Conservation (phyloP, 2,113 vertebrate genomes). For the Planiliza haematocheilus region DNA sequence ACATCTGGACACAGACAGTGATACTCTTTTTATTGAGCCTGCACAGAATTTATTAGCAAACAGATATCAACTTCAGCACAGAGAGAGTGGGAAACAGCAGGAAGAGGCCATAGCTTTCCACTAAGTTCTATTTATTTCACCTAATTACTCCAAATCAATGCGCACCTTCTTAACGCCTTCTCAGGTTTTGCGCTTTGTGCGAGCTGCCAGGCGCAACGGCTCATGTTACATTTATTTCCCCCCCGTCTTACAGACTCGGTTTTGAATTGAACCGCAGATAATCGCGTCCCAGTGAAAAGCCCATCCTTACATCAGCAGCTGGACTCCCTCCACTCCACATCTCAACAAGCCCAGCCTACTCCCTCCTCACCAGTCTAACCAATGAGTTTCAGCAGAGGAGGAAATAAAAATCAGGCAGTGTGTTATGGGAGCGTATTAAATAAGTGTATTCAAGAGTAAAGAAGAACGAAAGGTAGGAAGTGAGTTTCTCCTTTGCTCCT, state of each 20-base stretch:
- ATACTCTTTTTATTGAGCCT: background rate
- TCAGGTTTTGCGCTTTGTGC: constrained; percentile 3
- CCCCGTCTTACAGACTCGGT: constrained; percentile 13
- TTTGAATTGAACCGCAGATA: constrained; percentile 23
- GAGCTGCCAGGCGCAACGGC: constrained; percentile 1
- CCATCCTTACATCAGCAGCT: constrained; percentile 63
- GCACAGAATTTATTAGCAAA: constrained; percentile 6
- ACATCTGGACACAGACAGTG: background rate
- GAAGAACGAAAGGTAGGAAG: constrained; percentile 73
- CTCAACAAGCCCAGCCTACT: constrained; percentile 43
- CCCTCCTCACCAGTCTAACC: constrained; percentile 56
- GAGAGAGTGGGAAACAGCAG: background rate
- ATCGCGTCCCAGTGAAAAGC: constrained; percentile 42
- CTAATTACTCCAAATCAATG: background rate
- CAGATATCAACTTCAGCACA: constrained; percentile 7
- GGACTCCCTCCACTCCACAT: constrained; percentile 62
- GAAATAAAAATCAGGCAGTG: constrained; percentile 45
- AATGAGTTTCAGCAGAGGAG: constrained; percentile 68
- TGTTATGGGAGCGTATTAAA: constrained; percentile 69
- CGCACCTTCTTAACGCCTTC: background rate
- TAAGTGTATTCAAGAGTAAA: constrained; percentile 66
- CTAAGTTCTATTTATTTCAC: background rate
- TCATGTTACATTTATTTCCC: background rate
- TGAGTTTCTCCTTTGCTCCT: constrained; percentile 22
- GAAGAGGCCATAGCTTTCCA: background rate